Evolutionary conservation across 1,140 invertebrate species (phyloP).

Genomic region (Camponotus pennsylvanicus): DNA sequence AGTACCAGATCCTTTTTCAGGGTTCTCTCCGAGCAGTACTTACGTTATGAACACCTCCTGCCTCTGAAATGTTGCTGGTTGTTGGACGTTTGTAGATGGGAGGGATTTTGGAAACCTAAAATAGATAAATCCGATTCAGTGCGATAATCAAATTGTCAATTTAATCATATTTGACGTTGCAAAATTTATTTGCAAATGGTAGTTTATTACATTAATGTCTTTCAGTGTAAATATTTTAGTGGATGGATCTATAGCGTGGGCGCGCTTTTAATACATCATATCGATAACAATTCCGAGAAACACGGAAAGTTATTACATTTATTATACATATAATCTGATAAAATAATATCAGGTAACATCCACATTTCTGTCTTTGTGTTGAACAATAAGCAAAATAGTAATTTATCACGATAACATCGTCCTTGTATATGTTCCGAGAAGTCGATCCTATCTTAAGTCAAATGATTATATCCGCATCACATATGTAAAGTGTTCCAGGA

Average conservation of each 20-base stretch:
- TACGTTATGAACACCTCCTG: constrained; percentile 81
- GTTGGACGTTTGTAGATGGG: constrained; percentile 82
- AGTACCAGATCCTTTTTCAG: background rate
- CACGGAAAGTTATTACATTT: background rate
- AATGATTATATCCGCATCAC: constrained; percentile 3
- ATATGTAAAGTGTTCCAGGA: background rate
- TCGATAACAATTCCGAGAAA: constrained; percentile 25
- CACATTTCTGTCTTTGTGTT: background rate
- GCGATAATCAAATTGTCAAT: background rate
- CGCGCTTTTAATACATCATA: background rate
- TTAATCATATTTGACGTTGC: background rate
- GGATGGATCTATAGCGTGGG: background rate
- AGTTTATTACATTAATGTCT: background rate
- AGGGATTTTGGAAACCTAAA: constrained; percentile 84
- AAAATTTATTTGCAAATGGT: background rate
- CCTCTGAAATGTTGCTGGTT: constrained; percentile 85
- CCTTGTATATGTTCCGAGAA: background rate
- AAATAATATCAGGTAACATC: constrained; percentile 13
- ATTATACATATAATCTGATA: constrained; percentile 36
- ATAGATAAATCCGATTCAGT: constrained; percentile 29
- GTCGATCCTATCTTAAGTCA: background rate
- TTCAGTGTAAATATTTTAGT: background rate
- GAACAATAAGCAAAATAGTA: constrained; percentile 40
- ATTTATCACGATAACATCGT: constrained; percentile 63
- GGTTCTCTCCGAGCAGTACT: constrained; percentile 62